Base-by-base conservation (phyloP, 2,888 invertebrate species). In the Ashinkailepas kermadecensis region DNA sequence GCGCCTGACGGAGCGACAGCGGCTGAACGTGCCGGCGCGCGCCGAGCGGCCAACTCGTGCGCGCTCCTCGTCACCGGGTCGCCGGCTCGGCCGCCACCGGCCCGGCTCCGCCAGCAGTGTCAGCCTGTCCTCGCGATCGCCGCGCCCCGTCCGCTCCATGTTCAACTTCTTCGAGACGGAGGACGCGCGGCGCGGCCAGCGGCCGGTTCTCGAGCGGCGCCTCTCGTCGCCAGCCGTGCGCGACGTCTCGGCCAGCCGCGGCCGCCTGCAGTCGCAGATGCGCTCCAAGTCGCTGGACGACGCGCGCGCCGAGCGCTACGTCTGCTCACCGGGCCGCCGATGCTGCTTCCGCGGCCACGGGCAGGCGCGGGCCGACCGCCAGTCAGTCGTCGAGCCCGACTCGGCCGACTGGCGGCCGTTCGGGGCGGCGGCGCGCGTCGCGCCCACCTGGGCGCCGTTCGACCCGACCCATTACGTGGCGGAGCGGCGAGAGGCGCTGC, bases 201-300 rank as follows among this genome's bases (percentile, higher is more conserved):
- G 65, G n/a, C 18, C 54, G 8, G 13, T 54, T 54, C 15, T 15
- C 12, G 74, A 74, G 11, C 74, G 74, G 15, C 74, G 74, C 21
- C 74, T 54, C 74, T 74, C 74, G 15, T 74, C 74, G 74, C 74
- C 74, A 23, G 74, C 74, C 54, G 18, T 74, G 74, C 74, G 74
- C 15, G 13, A 13, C 54, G 39, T 18, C 23, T n/a, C 54, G 9
- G 74, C 54, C 18, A 54, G 39, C 4, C 13, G 54, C 54, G 21
- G 74, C 18, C 74, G 74, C 18, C 74, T 74, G 54, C 39, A 18
- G 15, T 18, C 54, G 54, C 39, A 74, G 54, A 54, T 74, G 74
- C 74, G 74, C 74, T 74, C 74, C 74, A 74, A 74, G 74, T 54
- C 54, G 54, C 74, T 74, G 54, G 74, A 74, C 39, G 74, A 74